A percentile compares a stretch with the other conserved stretches of the same genome.
phyloP scores from a whole-genome alignment of 1,140 invertebrate genomes.

The Elymnias hypermnestra region DNA sequence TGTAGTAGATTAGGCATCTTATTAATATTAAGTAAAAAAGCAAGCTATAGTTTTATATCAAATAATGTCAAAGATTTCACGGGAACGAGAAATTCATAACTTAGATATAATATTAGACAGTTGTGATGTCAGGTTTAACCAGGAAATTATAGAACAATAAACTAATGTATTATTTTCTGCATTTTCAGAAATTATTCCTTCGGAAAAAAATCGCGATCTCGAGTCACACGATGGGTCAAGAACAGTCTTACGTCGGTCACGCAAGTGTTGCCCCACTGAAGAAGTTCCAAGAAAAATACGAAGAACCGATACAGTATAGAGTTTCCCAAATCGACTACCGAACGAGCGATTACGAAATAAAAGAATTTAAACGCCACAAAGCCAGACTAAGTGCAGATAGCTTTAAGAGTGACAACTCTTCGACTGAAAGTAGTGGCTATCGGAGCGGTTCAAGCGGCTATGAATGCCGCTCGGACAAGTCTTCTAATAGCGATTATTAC shows the following conservation, averaged over 20 bases:
- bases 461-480: conserved; percentile 51
- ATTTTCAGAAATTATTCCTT: conserved; percentile 22
- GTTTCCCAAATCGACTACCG: conserved; percentile 36
- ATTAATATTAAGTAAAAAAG: too few species aligned
- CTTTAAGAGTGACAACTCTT: conserved; percentile 62
- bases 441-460: conserved; percentile 61
- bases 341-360: conserved; percentile 41
- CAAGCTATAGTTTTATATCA: too few species aligned
- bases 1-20: too few species aligned
- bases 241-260: conserved; percentile 60
- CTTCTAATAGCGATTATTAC: conserved; percentile 60
- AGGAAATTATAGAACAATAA: too few species aligned
- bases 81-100: too few species aligned
- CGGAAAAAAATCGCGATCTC: conserved; percentile 26
- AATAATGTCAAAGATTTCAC: too few species aligned
- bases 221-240: conserved; percentile 61
- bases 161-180: too few species aligned
- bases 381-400: conserved; percentile 53
- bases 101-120: too few species aligned
- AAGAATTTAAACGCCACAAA: conserved; percentile 54
- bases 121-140: too few species aligned
- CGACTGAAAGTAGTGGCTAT: conserved; percentile 65
- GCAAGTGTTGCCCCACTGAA: conserved; percentile 44
- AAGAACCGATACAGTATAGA: conserved; percentile 42
- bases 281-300: conserved; percentile 55